Conservation (phyloP, 2,113 vertebrate genomes). For the Cathartes aura region DNA sequence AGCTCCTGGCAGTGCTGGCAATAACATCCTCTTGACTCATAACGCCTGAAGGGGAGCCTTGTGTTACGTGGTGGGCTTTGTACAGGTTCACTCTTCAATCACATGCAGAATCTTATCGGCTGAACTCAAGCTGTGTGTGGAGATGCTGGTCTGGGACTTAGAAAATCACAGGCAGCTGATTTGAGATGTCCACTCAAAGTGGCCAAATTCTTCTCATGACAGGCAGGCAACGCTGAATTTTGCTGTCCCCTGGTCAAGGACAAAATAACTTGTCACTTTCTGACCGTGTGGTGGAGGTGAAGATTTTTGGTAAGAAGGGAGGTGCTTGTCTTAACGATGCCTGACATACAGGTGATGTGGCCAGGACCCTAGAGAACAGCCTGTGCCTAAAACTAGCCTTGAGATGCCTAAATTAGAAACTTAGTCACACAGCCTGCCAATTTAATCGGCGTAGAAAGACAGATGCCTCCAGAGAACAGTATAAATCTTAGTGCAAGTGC, state of each 20-base stretch:
- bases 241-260: background rate
- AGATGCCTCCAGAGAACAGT: background rate
- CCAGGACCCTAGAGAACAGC: background rate
- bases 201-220: background rate
- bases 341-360: background rate
- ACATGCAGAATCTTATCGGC: background rate
- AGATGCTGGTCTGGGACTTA: background rate
- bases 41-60: background rate
- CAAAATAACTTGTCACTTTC: background rate
- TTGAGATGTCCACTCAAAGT: background rate
- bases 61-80: rapidly evolving
- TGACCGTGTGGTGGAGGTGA: background rate
- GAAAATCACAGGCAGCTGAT: background rate
- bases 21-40: background rate
- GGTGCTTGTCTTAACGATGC: background rate
- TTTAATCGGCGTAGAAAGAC: background rate
- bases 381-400: background rate
- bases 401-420: slow-evolving; percentile 23
- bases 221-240: background rate
- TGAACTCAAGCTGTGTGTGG: background rate
- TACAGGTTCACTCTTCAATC: background rate
- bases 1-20: background rate
- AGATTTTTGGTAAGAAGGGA: background rate
- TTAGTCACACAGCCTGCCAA: slow-evolving; percentile 39
- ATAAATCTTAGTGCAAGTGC: background rate